Evolutionary conservation across 1,140 invertebrate species (phyloP).

Genomic region (Zelostemma sp.): DNA sequence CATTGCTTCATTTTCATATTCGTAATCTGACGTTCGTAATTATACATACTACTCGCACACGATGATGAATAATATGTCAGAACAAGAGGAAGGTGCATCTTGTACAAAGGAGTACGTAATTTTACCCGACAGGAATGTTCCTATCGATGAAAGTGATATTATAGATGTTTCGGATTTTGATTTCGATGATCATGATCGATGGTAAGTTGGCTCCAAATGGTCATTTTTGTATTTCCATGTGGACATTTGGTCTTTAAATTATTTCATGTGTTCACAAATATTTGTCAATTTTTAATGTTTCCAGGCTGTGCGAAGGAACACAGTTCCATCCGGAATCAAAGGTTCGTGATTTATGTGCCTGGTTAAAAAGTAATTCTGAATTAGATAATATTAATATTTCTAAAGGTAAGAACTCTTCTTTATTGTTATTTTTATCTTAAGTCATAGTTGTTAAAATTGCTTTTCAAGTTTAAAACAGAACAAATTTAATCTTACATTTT

Average conservation of each 20-base stretch:
- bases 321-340: not conserved
- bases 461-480: too few relatives aligned
- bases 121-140: slow-evolving; percentile 2
- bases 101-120: slow-evolving; percentile 16
- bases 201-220: slow-evolving; percentile 20
- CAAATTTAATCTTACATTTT: too few relatives aligned
- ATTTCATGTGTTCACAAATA: not conserved
- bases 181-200: slow-evolving; percentile 39
- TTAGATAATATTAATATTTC: not conserved
- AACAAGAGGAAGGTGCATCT: slow-evolving; percentile 15
- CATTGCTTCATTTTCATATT: not conserved
- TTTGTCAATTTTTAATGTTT: not conserved
- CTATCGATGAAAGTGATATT: slow-evolving; percentile 34
- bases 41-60: not conserved
- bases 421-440: too few relatives aligned
- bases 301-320: not conserved
- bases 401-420: not conserved
- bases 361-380: not conserved
- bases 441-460: too few relatives aligned
- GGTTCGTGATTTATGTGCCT: slow-evolving; percentile 6
- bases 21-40: slow-evolving; percentile 19
- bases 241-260: not conserved
- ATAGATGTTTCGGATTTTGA: slow-evolving; percentile 40
- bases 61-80: slow-evolving; percentile 33
- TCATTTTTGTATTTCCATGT: not conserved